Conservation (phyloP, 2,113 vertebrate genomes). For the Psilopsiagon aurifrons region DNA sequence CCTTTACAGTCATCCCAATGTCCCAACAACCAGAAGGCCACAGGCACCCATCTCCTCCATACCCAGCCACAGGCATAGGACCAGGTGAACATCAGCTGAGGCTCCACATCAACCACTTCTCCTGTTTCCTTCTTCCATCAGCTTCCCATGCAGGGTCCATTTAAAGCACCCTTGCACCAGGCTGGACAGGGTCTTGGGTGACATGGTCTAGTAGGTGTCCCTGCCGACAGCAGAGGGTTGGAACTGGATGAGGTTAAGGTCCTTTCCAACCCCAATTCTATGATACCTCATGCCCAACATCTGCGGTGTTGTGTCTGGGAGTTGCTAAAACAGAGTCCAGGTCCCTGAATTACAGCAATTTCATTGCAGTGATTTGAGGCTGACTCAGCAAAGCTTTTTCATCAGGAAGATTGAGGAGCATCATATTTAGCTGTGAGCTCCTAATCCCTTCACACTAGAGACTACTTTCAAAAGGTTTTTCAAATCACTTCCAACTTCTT, state of each 20-base stretch:
- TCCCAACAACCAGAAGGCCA: neutral
- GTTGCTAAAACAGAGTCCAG: neutral
- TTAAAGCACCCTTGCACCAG: neutral
- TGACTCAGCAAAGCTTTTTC: neutral
- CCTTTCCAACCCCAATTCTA: neutral
- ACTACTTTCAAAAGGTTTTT: neutral
- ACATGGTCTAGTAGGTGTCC: neutral
- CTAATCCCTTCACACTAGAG: slow-evolving; percentile 10
- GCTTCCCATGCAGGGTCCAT: neutral
- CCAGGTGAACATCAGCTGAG: no score
- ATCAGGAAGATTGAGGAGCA: neutral
- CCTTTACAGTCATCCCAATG: neutral
- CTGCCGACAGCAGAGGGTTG: neutral
- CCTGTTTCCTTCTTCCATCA: neutral
- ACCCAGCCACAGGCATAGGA: no score
- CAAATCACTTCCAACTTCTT: slow-evolving; percentile 7
- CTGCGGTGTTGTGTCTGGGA: neutral
- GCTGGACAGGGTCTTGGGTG: neutral
- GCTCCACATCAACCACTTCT: no score
- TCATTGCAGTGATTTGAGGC: neutral
- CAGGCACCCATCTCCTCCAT: no score
- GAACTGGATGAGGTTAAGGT: neutral
- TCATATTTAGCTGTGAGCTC: neutral
- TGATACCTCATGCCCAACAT: neutral
- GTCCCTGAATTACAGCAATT: neutral